Evolutionary conservation across 1,140 invertebrate species (phyloP), one percentile per base, ranked within the genome.

Genomic region (Saccostrea glomerata): DNA sequence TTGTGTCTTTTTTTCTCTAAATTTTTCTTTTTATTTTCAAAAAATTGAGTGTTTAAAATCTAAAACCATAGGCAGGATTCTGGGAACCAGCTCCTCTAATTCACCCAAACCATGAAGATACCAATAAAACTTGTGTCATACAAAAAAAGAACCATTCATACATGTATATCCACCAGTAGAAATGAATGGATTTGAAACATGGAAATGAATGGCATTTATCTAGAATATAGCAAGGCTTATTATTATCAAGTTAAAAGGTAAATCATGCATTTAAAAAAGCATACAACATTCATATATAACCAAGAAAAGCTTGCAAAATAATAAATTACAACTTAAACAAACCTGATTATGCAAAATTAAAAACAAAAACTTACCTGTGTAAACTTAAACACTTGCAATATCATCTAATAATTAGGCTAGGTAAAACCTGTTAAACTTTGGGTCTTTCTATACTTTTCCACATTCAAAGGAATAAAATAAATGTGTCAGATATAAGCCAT

Each of bases 211-310:
- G 17, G 58, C 58, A 63, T 6, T 63, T 63, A 36, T 77, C 30
- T 40, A 77, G 15, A 47, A 77, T 30, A 30, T 12, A 77, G 70
- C 70, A 77, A 25, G 70, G 60, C 23, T 77, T 77, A 15, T 13
- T 36, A 30, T 77, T 77, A 77, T 77, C 7, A 36, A 30, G 25
- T 11, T 77, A 9, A 77, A 2, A 77, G 70, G 70, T 30, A 77
- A 77, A 30, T 30, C 70, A 77, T 77, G 70, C 70, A 77, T 77
- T 63, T 7, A 63, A 63, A 36, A 66, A 66, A 66, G 60, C 60
- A 66, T 66, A 66, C 60, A 66, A 66, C 60, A 66, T 66, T 66
- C 60, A 66, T 20, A 66, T 66, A 66, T 66, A 66, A 66, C 23
- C 20, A 66, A 20, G 60, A 20, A 66, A 66, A 66, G 60, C 60